Percentiles rank a stretch among this genome's conserved stretches.
These are phyloP conservation scores for Trichomycterus rosablanca DNA, from an alignment of 2,113 vertebrate species.

Conservation along the genomic window DNA sequence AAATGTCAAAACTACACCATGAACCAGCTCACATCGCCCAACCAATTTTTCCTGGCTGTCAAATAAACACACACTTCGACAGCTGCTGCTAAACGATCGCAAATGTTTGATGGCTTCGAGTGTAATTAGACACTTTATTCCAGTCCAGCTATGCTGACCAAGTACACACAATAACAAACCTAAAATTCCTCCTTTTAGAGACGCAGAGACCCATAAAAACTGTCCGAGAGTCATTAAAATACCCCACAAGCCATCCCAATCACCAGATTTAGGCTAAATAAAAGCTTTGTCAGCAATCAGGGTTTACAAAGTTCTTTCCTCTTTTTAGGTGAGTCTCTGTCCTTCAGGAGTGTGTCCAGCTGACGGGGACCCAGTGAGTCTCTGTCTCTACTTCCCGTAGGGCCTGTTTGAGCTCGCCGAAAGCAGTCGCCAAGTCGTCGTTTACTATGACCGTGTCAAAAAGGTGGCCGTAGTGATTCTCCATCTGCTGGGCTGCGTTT, in stretches of 20 bases:
- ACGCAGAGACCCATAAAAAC: conserved; percentile 24
- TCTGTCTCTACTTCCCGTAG: conserved; percentile 85
- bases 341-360: conserved; percentile 87
- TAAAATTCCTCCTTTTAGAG: conserved; percentile 23
- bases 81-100: conserved; percentile 26
- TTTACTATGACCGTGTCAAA: conserved; percentile 95
- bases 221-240: conserved; percentile 27
- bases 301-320: conserved; percentile 46
- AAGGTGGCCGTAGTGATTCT: conserved; percentile 84
- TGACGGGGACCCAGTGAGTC: no score
- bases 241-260: conserved; percentile 10
- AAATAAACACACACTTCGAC: conserved; percentile 26
- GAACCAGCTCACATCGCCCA: conserved; percentile 28
- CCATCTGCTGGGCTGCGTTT: conserved; percentile 78
- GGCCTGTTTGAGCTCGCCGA: no score
- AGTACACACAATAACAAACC: conserved; percentile 25
- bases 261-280: conserved; percentile 36
- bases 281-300: conserved; percentile 32
- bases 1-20: conserved; percentile 51
- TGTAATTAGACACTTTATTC: conserved; percentile 22
- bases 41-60: conserved; percentile 33
- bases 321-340: neutral
- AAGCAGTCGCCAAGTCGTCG: no score
- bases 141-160: conserved; percentile 32
- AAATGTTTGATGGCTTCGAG: conserved; percentile 21